Conservation (phyloP, 2,888 invertebrate genomes). For the Diarsia brunnea region DNA sequence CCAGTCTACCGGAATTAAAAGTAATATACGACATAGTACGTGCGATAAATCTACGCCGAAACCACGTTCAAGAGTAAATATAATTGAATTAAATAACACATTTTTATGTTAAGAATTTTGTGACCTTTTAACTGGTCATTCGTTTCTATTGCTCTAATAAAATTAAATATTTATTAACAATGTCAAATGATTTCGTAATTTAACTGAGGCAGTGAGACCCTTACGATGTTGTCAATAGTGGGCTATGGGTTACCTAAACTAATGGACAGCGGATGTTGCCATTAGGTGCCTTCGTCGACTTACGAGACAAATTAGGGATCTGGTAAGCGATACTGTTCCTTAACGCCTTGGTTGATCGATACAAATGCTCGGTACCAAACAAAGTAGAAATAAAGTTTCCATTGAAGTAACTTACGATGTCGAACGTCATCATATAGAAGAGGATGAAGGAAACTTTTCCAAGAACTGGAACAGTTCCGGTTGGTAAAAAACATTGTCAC, state of each 20-base stretch:
- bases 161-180: conserved; percentile 14
- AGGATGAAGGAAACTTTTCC: neutral
- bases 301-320: conserved; percentile 1
- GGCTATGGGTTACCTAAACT: neutral
- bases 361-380: neutral
- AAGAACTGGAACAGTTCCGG: neutral
- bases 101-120: neutral
- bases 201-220: neutral
- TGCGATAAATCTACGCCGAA: neutral
- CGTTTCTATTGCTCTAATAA: neutral
- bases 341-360: neutral
- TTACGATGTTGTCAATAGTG: neutral
- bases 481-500: neutral
- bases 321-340: neutral
- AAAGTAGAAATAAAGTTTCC: neutral
- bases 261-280: conserved; percentile 19
- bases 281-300: neutral
- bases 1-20: neutral
- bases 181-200: neutral
- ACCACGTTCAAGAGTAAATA: neutral
- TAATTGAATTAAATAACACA: conserved; percentile 1
- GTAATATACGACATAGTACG: neutral
- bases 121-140: neutral
- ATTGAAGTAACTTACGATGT: neutral
- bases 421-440: neutral